Percentiles rank a stretch among this genome's conserved stretches.
These are phyloP conservation scores for Labroides dimidiatus DNA, from an alignment of 2,797 vertebrate species.

Conservation along the genomic window DNA sequence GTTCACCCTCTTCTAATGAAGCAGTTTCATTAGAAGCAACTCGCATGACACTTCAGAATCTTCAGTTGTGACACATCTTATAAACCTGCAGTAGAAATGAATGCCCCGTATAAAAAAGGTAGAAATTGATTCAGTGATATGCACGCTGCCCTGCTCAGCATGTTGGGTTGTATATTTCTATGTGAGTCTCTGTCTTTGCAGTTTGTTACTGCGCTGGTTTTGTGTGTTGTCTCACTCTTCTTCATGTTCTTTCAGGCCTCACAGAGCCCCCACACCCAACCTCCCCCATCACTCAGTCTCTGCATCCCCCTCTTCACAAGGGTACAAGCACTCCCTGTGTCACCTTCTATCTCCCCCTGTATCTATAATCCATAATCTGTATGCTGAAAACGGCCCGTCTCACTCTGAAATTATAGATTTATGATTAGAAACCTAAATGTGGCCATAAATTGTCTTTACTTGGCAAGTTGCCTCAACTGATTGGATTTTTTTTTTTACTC, in stretches of 20 bases:
- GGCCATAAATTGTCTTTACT: too few species aligned
- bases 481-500: too few species aligned
- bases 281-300: slow-evolving; percentile 85
- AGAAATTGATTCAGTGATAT: not conserved
- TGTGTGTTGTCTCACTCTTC: slow-evolving; percentile 79
- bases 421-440: not conserved
- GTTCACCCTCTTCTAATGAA: slow-evolving; percentile 27
- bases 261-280: slow-evolving; percentile 86
- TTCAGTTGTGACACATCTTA: slow-evolving; percentile 26
- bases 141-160: slow-evolving; percentile 41
- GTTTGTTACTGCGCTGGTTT: slow-evolving; percentile 23
- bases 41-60: slow-evolving; percentile 61
- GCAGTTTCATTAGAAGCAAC: slow-evolving; percentile 29
- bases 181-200: not conserved
- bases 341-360: slow-evolving; percentile 30
- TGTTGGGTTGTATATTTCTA: slow-evolving; percentile 17
- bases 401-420: not conserved
- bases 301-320: slow-evolving; percentile 85
- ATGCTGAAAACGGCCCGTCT: slow-evolving; percentile 34
- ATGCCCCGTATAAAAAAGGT: not conserved
- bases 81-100: not conserved
- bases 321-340: slow-evolving; percentile 84
- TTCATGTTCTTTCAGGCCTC: slow-evolving; percentile 86
- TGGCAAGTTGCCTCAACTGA: too few species aligned
- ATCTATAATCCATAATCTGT: not conserved